A percentile compares a stretch with the other conserved stretches of the same genome.
Conservation (phyloP, 2,797 vertebrate species). For the Lacerta agilis region DNA sequence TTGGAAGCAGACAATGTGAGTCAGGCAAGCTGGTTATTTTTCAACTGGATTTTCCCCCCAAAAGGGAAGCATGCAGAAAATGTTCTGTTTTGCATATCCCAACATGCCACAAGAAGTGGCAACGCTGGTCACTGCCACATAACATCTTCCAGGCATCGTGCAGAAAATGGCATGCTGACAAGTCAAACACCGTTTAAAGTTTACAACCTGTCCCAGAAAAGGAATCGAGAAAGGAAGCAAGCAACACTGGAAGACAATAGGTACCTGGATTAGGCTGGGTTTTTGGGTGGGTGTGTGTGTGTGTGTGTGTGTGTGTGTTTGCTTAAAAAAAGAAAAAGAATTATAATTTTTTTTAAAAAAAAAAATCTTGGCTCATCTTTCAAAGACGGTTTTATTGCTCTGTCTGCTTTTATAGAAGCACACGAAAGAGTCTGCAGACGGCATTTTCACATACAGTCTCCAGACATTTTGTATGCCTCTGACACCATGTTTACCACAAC, state of each 20-base stretch:
- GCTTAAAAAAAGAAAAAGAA: not conserved
- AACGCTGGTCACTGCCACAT: slow-evolving; percentile 2
- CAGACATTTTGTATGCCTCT: not conserved
- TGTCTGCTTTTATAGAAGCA: slow-evolving; percentile 12
- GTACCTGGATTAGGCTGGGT: slow-evolving; percentile 2
- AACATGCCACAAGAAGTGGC: not conserved
- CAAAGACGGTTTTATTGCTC: slow-evolving; percentile 5
- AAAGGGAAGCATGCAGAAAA: slow-evolving; percentile 32
- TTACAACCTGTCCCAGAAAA: slow-evolving; percentile 16
- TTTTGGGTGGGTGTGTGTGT: not conserved
- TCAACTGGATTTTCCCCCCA: slow-evolving; percentile 4
- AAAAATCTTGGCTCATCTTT: slow-evolving; percentile 23
- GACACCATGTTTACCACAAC: not conserved
- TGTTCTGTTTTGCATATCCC: slow-evolving; percentile 4
- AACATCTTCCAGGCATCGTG: slow-evolving; percentile 35
- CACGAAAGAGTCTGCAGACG: not conserved
- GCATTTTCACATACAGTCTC: not conserved
- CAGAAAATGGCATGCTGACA: slow-evolving; percentile 49
- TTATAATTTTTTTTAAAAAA: too few relatives aligned
- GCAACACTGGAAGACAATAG: not conserved
- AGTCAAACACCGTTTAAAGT: slow-evolving; percentile 51
- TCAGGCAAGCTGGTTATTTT: slow-evolving; percentile 6
- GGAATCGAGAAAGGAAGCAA: slow-evolving; percentile 15
- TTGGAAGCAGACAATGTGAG: slow-evolving; percentile 15
- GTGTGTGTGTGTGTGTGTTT: not conserved